Conservation (phyloP, 2,888 invertebrate genomes). For the Catocala nupta region DNA sequence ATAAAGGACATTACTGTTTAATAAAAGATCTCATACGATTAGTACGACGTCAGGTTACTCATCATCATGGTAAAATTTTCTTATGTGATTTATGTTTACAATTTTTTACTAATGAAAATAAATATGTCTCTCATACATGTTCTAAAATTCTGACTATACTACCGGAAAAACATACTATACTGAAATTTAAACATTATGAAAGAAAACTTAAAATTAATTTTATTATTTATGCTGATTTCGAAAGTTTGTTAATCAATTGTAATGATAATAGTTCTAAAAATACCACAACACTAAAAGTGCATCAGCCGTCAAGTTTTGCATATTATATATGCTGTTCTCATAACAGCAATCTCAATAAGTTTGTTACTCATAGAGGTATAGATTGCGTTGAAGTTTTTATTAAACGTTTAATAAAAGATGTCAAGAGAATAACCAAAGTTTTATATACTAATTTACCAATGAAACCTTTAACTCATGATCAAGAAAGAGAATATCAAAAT, state of each 20-base stretch:
- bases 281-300: too few species aligned
- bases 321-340: too few species aligned
- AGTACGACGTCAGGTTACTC: conserved; percentile 30
- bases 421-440: too few species aligned
- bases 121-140: conserved; percentile 10
- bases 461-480: too few species aligned
- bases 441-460: too few species aligned
- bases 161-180: conserved; percentile 20
- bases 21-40: conserved; percentile 36
- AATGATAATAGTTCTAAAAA: background rate
- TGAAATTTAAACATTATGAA: conserved; percentile 35
- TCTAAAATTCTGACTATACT: conserved; percentile 23
- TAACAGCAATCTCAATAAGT: too few species aligned
- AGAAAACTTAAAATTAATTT: conserved; percentile 34
- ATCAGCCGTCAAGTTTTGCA: too few species aligned
- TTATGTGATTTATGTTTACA: conserved; percentile 38
- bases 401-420: too few species aligned
- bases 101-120: conserved; percentile 23
- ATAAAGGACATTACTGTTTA: conserved; percentile 35
- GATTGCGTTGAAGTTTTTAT: too few species aligned
- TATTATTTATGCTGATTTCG: conserved; percentile 38
- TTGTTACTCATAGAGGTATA: too few species aligned
- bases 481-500: too few species aligned
- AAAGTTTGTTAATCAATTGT: conserved; percentile 22
- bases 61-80: conserved; percentile 26